Evolutionary conservation across 2,888 invertebrate species (phyloP), one percentile per base, ranked within the genome.

Genomic region (Orthosia gothica): DNA sequence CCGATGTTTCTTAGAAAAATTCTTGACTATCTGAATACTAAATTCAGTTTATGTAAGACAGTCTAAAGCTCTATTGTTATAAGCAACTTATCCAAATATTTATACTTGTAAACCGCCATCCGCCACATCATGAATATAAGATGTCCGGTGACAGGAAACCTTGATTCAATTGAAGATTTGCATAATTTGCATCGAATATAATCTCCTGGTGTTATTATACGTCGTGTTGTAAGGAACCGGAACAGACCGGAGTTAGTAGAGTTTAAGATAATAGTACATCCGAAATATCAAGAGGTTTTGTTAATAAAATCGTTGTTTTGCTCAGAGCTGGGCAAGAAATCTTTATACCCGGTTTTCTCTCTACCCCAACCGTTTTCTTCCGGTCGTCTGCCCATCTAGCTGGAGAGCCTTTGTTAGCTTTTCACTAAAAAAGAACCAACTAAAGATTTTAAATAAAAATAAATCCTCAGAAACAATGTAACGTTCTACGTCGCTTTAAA

Each of bases 91-190:
- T 83, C 76, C 67, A 83, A 70, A 78, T 81, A 70, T 74, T 71
- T 70, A 73, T 72, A 70, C 61, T 77, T 74, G 70, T 77, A 74
- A 82, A 65, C 64, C 61, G 12, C 70, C 55, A 79, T 71, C 71
- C 50, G 66, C 75, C 74, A 81, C 74, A 78, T 75, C 79, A 83
- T 90, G 88, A 91, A 91, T 91, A 91, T 90, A 89, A 84, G 83
- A 87, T 92, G 90, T 89, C 88, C 90, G 88, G 90, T 88, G 90
- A 92, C 91, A 89, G 92, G 89, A 92, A 86, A 90, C 88, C 90
- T 89, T 93, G 93, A 94, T 94, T 94, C 92, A 94, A 94, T 94
- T 93, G 92, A 92, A 93, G 92, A 90, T 92, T 91, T 94, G 92
- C 93, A 94, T 94, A 93, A 94, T 94, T 93, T 92, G 89, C 91